Conservation (phyloP, 2,113 vertebrate genomes). For the Cryptotis parvus region DNA sequence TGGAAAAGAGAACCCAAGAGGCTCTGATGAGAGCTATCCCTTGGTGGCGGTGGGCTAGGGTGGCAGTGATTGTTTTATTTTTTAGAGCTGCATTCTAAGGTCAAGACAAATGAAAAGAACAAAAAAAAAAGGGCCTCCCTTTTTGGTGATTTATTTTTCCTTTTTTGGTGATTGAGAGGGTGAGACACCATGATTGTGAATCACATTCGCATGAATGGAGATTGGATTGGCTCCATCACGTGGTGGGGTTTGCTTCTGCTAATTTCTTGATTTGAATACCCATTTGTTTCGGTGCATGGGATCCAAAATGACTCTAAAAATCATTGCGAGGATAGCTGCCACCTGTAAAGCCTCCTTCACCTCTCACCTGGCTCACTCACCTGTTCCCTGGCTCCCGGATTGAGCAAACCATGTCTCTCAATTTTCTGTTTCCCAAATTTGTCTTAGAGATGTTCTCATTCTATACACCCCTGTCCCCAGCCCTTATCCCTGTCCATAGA, state of each 20-base stretch:
- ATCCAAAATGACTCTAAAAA: background rate
- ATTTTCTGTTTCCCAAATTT: background rate
- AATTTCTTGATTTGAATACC: background rate
- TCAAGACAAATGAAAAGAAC: background rate
- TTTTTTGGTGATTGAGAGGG: background rate
- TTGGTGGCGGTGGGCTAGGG: too few relatives aligned
- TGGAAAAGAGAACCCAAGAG: background rate
- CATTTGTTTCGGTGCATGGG: background rate
- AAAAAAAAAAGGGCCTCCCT: background rate
- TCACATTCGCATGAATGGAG: too few relatives aligned
- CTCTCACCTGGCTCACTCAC: background rate
- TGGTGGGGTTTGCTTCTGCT: background rate
- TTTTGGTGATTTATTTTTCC: background rate
- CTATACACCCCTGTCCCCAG: background rate
- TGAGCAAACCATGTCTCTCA: background rate
- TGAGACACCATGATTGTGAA: background rate
- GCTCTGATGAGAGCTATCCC: background rate
- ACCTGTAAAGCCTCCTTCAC: background rate
- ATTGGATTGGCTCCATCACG: too few relatives aligned
- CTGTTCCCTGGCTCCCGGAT: background rate
- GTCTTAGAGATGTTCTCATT: too few relatives aligned
- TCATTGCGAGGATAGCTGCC: background rate
- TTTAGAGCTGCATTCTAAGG: slow-evolving; percentile 3
- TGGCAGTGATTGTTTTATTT: background rate
- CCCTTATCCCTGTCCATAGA: background rate